Conservation (phyloP, 2,797 vertebrate genomes). For the Falco concolor region DNA sequence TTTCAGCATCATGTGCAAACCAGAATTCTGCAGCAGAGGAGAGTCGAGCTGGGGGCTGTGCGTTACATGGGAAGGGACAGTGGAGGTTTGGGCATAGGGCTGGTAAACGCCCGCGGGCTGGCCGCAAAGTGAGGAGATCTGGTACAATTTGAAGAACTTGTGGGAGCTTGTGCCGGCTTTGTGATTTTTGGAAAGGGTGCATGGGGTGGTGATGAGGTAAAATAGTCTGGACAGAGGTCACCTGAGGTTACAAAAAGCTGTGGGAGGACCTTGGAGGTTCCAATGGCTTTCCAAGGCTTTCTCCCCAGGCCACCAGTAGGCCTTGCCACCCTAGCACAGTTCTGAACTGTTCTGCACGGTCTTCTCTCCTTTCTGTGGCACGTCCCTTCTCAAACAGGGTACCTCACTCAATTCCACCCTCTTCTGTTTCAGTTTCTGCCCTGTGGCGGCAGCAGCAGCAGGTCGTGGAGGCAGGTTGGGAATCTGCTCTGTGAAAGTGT, state of each 20-base stretch:
- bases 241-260: neutral
- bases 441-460: neutral
- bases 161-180: neutral
- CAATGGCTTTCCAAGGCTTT: neutral
- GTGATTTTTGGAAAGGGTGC: neutral
- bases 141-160: neutral
- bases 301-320: neutral
- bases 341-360: neutral
- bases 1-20: neutral
- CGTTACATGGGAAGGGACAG: neutral
- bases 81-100: neutral
- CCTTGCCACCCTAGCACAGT: neutral
- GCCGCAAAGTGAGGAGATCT: neutral
- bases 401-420: neutral
- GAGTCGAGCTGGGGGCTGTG: rapidly evolving
- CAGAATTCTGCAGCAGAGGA: neutral
- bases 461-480: neutral
- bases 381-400: neutral
- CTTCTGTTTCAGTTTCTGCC: neutral
- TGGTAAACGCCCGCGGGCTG: neutral
- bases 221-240: neutral
- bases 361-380: neutral
- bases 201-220: neutral
- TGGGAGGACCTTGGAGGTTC: neutral
- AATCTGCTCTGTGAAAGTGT: neutral